Conservation (phyloP, 1,140 invertebrate genomes). For the Euglossa dilemma region DNA sequence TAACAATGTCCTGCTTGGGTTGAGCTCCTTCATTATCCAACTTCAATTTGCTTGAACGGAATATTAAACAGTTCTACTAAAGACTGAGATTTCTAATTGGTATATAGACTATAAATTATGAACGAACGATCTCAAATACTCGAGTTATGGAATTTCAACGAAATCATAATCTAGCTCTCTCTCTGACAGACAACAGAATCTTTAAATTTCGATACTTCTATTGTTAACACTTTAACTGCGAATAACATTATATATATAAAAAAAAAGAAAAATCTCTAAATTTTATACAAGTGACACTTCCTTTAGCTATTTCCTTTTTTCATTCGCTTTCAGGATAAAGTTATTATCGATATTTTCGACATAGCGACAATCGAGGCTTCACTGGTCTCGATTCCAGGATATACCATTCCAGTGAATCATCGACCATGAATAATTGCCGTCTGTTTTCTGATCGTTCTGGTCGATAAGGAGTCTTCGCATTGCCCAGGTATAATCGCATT, state of each 20-base stretch:
- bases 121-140: neutral
- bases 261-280: neutral
- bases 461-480: conserved; percentile 29
- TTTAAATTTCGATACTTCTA: neutral
- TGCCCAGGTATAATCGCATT: conserved; percentile 33
- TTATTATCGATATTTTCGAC: neutral
- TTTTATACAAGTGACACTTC: neutral
- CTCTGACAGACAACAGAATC: neutral
- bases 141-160: neutral
- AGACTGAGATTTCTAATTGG: neutral
- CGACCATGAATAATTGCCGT: conserved; percentile 55
- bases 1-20: no score
- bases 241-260: no score
- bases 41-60: neutral
- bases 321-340: neutral
- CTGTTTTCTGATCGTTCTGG: conserved; percentile 39
- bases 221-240: neutral
- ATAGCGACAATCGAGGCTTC: conserved; percentile 9
- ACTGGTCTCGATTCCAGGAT: conserved; percentile 49
- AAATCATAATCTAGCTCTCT: neutral
- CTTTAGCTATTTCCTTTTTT: no score
- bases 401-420: conserved; percentile 63
- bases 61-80: neutral
- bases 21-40: neutral
- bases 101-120: neutral